Base-by-base conservation (phyloP, 2,888 invertebrate genomes). In the Oeneis ivallda region DNA sequence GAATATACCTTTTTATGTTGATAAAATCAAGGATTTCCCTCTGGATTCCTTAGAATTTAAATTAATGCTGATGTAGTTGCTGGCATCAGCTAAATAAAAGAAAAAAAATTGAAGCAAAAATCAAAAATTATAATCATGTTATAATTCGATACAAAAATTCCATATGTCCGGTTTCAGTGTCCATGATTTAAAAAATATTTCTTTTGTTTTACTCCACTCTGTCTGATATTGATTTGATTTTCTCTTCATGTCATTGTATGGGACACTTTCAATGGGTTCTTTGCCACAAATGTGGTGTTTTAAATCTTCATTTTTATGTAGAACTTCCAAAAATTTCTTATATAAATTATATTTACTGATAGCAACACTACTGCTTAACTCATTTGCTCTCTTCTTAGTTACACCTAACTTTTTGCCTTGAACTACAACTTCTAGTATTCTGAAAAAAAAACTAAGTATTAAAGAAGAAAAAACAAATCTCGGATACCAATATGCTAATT, bases 351-450 rank as follows among this genome's bases (percentile, higher is more conserved):
- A 89, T 85, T 94, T 94, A 72, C 93, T 93, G 49, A 94, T 88
- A 60, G 87, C 81, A 65, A 95, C 80, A 45, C 89, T 87, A 56
- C 83, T 89, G 13, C 79, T 88, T 17, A 84, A 82, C 26, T 76
- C 79, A 59, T 83, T 79, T 34, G 83, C 76, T 67, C 87, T 89
- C 76, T 95, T 96, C 79, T 95, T 96, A 0, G 96, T 97, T 1
- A 94, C 89, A 5, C 98, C 98, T 80, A 96, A 94, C 70, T 94
- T 96, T 75, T 93, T 93, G 5, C 98, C 98, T 77, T 95, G 94
- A 0, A 96, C 95, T 19, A 94, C 93, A 37, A 97, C 94, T 89
- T 97, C 96, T 53, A 89, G 81, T 41, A 92, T 76, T 62, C 96
- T 96, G 78, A 68, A 92, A 92, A 62, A 62, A 47, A 58, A n/a